Evolutionary conservation across 1,140 invertebrate genomes (phyloP).

Genomic region (Platyura marginata): DNA sequence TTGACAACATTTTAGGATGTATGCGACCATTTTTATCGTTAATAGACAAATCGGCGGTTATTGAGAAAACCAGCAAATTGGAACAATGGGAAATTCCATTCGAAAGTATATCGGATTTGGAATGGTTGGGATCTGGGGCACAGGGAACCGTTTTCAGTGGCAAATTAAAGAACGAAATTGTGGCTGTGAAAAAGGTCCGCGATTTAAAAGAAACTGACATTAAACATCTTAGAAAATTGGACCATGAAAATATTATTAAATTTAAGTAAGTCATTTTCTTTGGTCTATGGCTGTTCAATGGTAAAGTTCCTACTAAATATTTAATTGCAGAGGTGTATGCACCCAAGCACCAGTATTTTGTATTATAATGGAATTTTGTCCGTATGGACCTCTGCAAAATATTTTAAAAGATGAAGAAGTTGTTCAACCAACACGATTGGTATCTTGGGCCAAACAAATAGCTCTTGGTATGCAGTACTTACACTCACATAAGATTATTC

Average conservation of each 20-base stretch:
- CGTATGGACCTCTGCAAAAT: constrained; percentile 85
- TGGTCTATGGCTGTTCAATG: not conserved
- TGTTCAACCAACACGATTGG: constrained; percentile 65
- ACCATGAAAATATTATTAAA: constrained; percentile 92
- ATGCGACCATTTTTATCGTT: constrained; percentile 69
- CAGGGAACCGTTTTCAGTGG: constrained; percentile 93
- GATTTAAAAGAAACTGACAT: constrained; percentile 92
- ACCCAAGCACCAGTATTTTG: constrained; percentile 86
- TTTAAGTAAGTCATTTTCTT: constrained; percentile 50
- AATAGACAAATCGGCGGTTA: constrained; percentile 49
- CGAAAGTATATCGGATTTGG: constrained; percentile 75
- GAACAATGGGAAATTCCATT: constrained; percentile 93
- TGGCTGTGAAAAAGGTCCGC: constrained; percentile 92
- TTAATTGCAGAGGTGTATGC: constrained; percentile 62
- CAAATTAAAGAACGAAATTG: constrained; percentile 58
- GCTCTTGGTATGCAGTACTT: constrained; percentile 92
- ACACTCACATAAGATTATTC: constrained; percentile 92
- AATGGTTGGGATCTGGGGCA: constrained; percentile 88
- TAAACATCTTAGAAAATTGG: constrained; percentile 79
- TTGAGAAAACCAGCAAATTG: constrained; percentile 23
- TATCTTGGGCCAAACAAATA: constrained; percentile 90
- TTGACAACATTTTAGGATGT: constrained; percentile 70
- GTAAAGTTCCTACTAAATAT: constrained; percentile 1
- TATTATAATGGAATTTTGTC: constrained; percentile 97
- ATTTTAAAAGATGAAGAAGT: constrained; percentile 61